Conservation (phyloP, 2,797 vertebrate genomes). For the Babyrousa celebensis region DNA sequence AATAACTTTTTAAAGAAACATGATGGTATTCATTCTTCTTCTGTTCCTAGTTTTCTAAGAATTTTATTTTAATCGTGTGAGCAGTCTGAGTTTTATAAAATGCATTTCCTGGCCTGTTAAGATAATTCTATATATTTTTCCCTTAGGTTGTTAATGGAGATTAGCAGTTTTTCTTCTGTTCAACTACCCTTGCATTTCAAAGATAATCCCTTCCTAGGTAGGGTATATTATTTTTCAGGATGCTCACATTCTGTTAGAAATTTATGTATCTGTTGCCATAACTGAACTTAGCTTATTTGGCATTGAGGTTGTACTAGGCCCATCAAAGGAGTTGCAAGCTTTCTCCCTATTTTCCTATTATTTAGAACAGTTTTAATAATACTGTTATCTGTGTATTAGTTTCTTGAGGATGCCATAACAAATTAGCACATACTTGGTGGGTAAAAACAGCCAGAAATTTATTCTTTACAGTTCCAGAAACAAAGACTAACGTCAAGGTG, state of each 20-base stretch:
- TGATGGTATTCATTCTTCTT: not conserved
- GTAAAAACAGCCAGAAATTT: not conserved
- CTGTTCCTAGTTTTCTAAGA: constrained; percentile 42
- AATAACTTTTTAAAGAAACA: not conserved
- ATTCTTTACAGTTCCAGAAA: not conserved
- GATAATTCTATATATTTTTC: constrained; percentile 1
- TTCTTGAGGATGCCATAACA: not conserved
- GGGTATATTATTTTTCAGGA: constrained; percentile 3
- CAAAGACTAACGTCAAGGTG: not conserved
- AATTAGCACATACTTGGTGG: not conserved
- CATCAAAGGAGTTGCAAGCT: not conserved
- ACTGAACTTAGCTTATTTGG: constrained; percentile 2
- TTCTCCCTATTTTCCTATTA: not conserved
- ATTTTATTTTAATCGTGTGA: constrained; percentile 14
- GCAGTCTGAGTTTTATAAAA: constrained; percentile 56
- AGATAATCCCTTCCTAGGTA: not conserved
- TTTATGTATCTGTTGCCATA: not conserved
- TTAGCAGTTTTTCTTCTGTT: constrained; percentile 15
- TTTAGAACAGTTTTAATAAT: not conserved
- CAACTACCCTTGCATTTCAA: constrained; percentile 27
- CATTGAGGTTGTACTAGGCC: not conserved
- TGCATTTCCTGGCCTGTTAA: not conserved
- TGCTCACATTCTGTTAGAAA: not conserved
- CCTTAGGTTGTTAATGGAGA: constrained; percentile 42
- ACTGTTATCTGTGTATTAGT: not conserved